These are phyloP conservation scores for Dendronephthya gigantea DNA, from an alignment of 64 coral and sea anemone genomes.

Conservation along the genomic window DNA sequence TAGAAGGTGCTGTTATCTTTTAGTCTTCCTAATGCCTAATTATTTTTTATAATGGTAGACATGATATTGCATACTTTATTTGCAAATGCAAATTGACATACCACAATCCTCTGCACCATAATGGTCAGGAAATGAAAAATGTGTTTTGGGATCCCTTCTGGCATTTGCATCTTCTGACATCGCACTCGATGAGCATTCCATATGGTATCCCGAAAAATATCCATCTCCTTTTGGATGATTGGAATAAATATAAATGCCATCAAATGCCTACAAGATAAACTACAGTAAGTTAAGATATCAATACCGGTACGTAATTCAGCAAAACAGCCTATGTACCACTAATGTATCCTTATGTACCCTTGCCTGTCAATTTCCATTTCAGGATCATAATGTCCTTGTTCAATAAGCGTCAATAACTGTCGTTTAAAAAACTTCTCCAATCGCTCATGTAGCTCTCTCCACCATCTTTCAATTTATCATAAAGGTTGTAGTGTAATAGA, in stretches of 20 bases:
- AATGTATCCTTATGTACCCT: neutral
- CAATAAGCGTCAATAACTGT: neutral
- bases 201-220: neutral
- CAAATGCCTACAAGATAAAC: neutral
- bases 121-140: constrained; percentile 3
- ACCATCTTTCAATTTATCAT: constrained; percentile 16
- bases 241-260: constrained; percentile 14
- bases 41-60: neutral
- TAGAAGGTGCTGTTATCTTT: neutral
- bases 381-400: neutral
- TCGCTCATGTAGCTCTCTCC: neutral
- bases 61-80: neutral
- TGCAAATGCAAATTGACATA: neutral
- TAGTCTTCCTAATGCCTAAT: neutral
- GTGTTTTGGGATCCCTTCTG: neutral
- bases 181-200: neutral
- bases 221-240: constrained; percentile 7
- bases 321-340: neutral
- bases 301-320: no score
- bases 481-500: neutral
- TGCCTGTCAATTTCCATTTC: neutral
- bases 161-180: neutral
- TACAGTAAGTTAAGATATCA: no score
- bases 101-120: constrained; percentile 3
- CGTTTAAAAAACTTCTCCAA: constrained; percentile 17